Base-by-base conservation (phyloP, 2,888 invertebrate species). In the Pecten maximus region DNA sequence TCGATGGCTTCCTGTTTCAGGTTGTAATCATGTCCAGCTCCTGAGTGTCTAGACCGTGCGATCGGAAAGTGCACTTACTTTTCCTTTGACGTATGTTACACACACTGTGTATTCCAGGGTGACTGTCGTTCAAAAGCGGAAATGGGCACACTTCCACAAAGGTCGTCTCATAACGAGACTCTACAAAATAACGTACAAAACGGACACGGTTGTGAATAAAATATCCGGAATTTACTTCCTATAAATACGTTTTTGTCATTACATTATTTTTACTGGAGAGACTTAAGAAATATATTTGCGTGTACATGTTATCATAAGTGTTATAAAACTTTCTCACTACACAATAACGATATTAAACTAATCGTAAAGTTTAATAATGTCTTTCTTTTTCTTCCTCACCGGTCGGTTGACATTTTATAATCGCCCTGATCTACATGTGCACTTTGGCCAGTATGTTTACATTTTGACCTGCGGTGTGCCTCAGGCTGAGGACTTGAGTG, bases 111-210 rank as follows among this genome's bases (percentile, higher is more conserved):
- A 35, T 74, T 74, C 10, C 74, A 74, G 74, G 74, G 74, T 74
- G 74, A 74, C 35, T 74, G 74, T 74, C 88, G 44, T 88, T 88
- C 88, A 88, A 88, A 88, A 88, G 88, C 88, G 88, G 88, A 88
- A 88, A 88, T 88, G 88, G 50, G 88, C 48, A 88, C 88, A 44
- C 35, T 44, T 50, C 50, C 40, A 50, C 88, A 88, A 88, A 88
- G 44, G 88, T 88, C 88, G 50, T 28, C 40, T 44, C 50, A 44
- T 19, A 88, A 50, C 88, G 88, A 88, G 88, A 44, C 74, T 74
- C 35, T 0, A 74, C 0, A 60, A 28, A 74, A 35, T 6, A 74
- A 35, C 35, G 35, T 16, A 74, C 74, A 74, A 74, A 74, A 74
- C 74, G 74, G 74, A 12, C 35, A 74, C 6, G 35, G 74, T 35